Evolutionary conservation across 2,113 vertebrate species (phyloP), one percentile per base, ranked within the genome.

Genomic region (Urocitellus parryii): DNA sequence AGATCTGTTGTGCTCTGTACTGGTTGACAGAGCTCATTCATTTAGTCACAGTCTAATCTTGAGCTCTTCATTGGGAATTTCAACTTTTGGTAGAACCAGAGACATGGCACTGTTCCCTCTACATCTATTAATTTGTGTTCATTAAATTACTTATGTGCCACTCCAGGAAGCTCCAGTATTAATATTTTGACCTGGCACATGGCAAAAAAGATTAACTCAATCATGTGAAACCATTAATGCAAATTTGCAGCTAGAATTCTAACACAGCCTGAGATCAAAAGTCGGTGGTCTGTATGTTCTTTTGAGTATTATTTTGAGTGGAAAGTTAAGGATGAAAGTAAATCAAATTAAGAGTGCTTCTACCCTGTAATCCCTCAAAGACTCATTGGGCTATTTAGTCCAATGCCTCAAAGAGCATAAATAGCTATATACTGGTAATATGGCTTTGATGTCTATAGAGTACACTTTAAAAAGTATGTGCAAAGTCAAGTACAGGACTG

Each of bases 181-280:
- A 63, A 90, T 91, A 93, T 72, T 94, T 72, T 85, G 78, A 96
- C 51, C 77, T 77, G 45, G 29, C 48, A 96, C 84, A 97, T 88
- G 16, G 48, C 4, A 22, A 95, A 96, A 92, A 39, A 48, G n/a
- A 80, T 94, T 95, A 94, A 90, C n/a, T 72, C 87, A 90, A 61
- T 77, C 67, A 84, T 73, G 48, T 72, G 42, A 92, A 96, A 77
- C n/a, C 34, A 83, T 29, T 29, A 10, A 84, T 72, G 20, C 34
- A 77, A 92, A 95, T 90, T 92, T 92, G 68, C 45, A 84, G 68
- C 72, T 83, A 39, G 53, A 94, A 87, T 94, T 79, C 68, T 51
- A 96, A 81, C 79, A 88, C 16, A 90, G 83, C n/a, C 56, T 37
- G 22, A 73, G 18, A 94, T 42, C 32, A 56, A 87, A 93, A 88